Conservation (phyloP, 2,113 vertebrate species). For the Echinops telfairi region DNA sequence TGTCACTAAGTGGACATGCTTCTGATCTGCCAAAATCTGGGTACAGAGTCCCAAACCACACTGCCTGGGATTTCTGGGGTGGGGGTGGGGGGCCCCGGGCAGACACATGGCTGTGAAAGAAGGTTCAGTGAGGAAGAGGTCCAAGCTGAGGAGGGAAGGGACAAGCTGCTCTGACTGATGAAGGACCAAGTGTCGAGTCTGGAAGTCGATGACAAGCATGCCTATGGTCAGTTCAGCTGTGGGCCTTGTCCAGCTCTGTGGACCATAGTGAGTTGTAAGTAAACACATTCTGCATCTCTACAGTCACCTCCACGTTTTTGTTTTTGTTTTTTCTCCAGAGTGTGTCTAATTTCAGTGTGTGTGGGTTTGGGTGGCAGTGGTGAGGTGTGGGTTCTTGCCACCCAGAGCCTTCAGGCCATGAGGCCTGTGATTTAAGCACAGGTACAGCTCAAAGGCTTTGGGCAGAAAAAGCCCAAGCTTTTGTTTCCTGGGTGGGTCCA, state of each 20-base stretch:
- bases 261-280: neutral
- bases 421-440: neutral
- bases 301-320: neutral
- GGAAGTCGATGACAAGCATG: neutral
- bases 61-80: neutral
- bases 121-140: neutral
- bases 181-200: neutral
- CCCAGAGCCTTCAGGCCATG: neutral
- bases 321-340: neutral
- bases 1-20: neutral
- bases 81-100: neutral
- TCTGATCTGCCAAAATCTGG: neutral
- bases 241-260: neutral
- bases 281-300: neutral
- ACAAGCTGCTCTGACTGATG: neutral
- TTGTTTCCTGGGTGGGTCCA: neutral
- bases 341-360: neutral
- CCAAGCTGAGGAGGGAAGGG: neutral
- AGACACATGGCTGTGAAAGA: no score
- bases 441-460: neutral
- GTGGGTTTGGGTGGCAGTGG: constrained; percentile 35
- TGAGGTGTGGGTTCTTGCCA: neutral
- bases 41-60: neutral
- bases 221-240: neutral
- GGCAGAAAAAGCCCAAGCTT: neutral